Base-by-base conservation (phyloP, 2,888 invertebrate species). In the Bombyx huttoni region DNA sequence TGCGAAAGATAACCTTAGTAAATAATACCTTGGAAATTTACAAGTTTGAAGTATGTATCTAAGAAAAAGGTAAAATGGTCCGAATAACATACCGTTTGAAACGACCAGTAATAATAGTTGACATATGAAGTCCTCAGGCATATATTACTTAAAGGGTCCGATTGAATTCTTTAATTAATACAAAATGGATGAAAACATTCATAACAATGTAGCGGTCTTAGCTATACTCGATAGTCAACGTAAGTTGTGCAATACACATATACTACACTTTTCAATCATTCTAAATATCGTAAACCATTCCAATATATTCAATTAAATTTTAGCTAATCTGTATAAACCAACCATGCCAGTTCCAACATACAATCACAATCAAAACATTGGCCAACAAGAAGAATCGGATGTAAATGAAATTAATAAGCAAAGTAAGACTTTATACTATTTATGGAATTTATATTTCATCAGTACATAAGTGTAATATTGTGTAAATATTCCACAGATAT, bases 151-250 rank as follows among this genome's bases (percentile, higher is more conserved):
- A 24, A 24, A 24, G 5, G 24, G 24, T 24, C 24, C 5, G 24
- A 24, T 24, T 24, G 5, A 24, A 24, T 24, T 24, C n/a, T 24
- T 3, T 24, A 56, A 58, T 57, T 53, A 57, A 58, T 51, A 53
- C 13, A 53, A 62, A 61, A 80, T 80, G 80, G 74, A 79, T 61
- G 75, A 75, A 61, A 78, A 67, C 58, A 75, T 79, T 67, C 75
- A 76, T 56, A 75, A 60, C 56, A 79, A 75, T 68, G 78, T 78
- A 56, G 75, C 78, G 46, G 79, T 79, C 53, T 68, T 80, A 58
- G 75, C 79, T 58, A 77, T 80, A 58, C 65, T 80, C 56, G 78
- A 80, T 53, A 72, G 64, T 62, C 74, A 75, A 62, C 63, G 80
- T 78, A 58, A 71, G 76, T 68, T 60, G 60, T 53, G 57, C 54